phyloP scores from a whole-genome alignment of 2,797 vertebrate genomes.

The Hypotaenidia okinawae region DNA sequence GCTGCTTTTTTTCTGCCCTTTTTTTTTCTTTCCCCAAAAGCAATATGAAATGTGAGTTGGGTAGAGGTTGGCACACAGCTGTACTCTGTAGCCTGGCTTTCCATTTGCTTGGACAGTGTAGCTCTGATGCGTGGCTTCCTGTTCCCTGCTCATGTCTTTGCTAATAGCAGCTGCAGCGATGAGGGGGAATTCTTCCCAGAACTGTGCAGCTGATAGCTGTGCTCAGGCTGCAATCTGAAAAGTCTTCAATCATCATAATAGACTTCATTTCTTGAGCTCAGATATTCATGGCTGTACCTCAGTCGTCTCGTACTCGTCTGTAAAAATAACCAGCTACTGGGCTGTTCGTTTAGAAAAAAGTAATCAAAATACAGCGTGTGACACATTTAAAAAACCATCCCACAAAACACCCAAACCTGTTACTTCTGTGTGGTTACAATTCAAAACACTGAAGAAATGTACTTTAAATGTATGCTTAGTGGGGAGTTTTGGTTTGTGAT shows the following conservation, averaged over 20 bases:
- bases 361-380: background rate
- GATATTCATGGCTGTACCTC: background rate
- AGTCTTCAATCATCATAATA: background rate
- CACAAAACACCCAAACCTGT: background rate
- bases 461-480: background rate
- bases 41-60: background rate
- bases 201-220: background rate
- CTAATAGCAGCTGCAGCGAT: rapidly evolving
- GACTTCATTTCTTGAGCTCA: background rate
- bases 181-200: background rate
- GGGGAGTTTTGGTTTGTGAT: background rate
- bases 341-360: background rate
- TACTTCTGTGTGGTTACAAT: background rate
- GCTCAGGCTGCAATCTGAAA: background rate
- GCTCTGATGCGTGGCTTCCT: background rate
- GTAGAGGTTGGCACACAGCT: background rate
- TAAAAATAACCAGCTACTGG: background rate
- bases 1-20: background rate
- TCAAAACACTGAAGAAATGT: background rate
- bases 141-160: background rate
- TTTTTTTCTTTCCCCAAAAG: background rate
- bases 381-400: background rate
- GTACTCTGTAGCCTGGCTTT: background rate
- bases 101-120: background rate
- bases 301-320: background rate